Conservation (phyloP, 1,140 invertebrate species). For the Anadara kagoshimensis region DNA sequence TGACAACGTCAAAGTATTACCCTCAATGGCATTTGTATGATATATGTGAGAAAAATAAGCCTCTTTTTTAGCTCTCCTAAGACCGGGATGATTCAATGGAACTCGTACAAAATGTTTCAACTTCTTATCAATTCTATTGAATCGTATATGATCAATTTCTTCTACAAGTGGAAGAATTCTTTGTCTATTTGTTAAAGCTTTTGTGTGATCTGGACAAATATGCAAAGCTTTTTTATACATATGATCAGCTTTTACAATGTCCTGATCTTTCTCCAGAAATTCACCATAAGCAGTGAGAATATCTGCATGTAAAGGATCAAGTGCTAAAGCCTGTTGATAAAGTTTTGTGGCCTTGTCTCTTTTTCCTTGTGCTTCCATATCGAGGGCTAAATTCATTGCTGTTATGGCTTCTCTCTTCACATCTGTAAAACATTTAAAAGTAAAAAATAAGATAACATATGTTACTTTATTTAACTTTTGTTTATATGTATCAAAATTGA, state of each 20-base stretch:
- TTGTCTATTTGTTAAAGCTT: constrained; percentile 82
- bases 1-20: constrained; percentile 96
- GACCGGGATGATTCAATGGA: constrained; percentile 85
- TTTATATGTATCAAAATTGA: no score
- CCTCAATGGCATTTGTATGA: constrained; percentile 97
- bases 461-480: no score
- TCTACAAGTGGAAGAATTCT: constrained; percentile 92
- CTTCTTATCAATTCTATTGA: constrained; percentile 90
- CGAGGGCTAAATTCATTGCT: constrained; percentile 87
- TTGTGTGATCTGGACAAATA: constrained; percentile 86
- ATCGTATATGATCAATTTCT: constrained; percentile 86
- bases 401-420: constrained; percentile 83
- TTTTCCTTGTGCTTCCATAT: constrained; percentile 88
- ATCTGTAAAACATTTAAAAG: constrained; percentile 50
- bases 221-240: constrained; percentile 88
- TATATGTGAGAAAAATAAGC: constrained; percentile 97
- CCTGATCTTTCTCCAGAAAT: constrained; percentile 90
- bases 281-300: constrained; percentile 94
- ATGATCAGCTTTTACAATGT: constrained; percentile 92
- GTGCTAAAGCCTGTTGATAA: constrained; percentile 89
- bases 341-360: constrained; percentile 89
- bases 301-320: constrained; percentile 93
- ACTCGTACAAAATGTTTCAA: constrained; percentile 86
- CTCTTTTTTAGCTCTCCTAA: constrained; percentile 92
- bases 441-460: no score